Evolutionary conservation across 2,888 invertebrate species (phyloP).

Genomic region (Melieria picta): DNA sequence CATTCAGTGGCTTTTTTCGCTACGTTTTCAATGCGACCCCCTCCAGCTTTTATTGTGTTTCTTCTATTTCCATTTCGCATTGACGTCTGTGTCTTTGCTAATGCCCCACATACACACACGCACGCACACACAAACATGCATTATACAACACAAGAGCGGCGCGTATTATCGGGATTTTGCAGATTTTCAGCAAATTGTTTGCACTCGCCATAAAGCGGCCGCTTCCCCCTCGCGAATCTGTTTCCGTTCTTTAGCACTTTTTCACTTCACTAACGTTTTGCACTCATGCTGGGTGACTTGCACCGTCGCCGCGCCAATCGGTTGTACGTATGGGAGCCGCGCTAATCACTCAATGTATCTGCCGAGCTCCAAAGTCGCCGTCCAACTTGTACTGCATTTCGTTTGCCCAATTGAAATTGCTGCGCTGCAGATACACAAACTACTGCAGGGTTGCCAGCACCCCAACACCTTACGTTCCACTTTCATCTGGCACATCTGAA

Average conservation of each 20-base stretch:
- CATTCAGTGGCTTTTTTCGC: no score
- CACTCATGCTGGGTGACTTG: constrained; percentile 18
- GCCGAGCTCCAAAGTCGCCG: constrained; percentile 54
- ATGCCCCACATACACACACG: neutral
- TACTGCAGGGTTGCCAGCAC: constrained; percentile 10
- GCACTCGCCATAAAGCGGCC: neutral
- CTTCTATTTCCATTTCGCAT: no score
- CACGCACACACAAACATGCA: constrained; percentile 3
- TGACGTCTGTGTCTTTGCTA: neutral
- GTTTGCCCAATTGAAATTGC: constrained; percentile 17
- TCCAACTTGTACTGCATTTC: constrained; percentile 35
- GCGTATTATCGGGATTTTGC: constrained; percentile 11
- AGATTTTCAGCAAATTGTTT: constrained; percentile 6
- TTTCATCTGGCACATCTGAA: neutral
- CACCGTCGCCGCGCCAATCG: neutral
- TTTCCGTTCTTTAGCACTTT: constrained; percentile 15
- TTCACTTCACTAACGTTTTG: constrained; percentile 2
- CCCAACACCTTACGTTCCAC: neutral
- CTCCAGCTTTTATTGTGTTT: no score
- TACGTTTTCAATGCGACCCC: no score
- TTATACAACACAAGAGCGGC: constrained; percentile 13
- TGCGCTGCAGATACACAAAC: constrained; percentile 37
- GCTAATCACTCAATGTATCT: constrained; percentile 33
- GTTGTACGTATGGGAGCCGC: constrained; percentile 4
- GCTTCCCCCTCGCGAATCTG: neutral